Conservation (phyloP, 2,888 invertebrate species). For the Embidobia sp. region DNA sequence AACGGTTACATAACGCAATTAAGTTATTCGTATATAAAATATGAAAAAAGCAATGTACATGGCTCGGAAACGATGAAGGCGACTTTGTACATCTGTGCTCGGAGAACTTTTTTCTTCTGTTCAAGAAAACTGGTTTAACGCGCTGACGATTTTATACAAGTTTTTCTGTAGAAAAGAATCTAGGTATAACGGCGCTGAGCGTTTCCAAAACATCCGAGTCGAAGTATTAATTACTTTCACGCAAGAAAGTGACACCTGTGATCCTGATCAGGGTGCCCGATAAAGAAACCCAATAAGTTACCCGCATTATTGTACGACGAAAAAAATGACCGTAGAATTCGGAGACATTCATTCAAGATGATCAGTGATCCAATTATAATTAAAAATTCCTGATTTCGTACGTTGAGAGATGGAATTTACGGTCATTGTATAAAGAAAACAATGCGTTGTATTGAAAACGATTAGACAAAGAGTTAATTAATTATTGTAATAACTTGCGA, state of each 20-base stretch:
- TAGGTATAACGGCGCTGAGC: neutral
- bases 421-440: neutral
- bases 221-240: slow-evolving; percentile 21
- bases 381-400: neutral
- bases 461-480: neutral
- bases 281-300: slow-evolving; percentile 22
- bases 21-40: neutral
- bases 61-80: too few species aligned
- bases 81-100: too few species aligned
- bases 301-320: too few species aligned
- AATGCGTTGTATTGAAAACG: neutral
- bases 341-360: too few species aligned
- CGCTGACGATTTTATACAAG: neutral
- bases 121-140: too few species aligned
- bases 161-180: neutral
- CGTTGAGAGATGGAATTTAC: neutral
- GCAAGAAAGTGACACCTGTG: slow-evolving; percentile 17
- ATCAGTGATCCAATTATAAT: too few species aligned
- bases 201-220: neutral
- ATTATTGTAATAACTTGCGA: slow-evolving; percentile 25
- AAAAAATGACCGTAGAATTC: too few species aligned
- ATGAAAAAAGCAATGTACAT: neutral
- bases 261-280: slow-evolving; percentile 2
- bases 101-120: too few species aligned
- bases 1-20: slow-evolving; percentile 2